Base-by-base conservation (phyloP, 1,140 invertebrate genomes). In the Drosophila baimaii region DNA sequence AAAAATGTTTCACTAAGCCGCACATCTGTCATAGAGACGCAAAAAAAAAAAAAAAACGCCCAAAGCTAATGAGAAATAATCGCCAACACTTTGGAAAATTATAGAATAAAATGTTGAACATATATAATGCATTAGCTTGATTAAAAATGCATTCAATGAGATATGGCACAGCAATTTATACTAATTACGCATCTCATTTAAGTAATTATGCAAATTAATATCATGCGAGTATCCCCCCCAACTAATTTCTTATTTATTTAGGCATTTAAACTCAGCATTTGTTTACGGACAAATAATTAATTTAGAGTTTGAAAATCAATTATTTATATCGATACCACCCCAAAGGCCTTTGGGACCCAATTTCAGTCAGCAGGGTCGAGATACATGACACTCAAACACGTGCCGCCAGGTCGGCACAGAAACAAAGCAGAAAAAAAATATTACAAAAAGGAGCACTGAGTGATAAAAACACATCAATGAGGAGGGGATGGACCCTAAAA, bases 121-220 rank as follows among this genome's bases (percentile, higher is more conserved):
- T 71, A 49, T 49, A 58, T 49, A 58, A 71, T 72, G 69, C 68
- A 71, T 72, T 71, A 49, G 66, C 68, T 39, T 71, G 33, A 72
- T 72, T 72, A 72, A 72, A 72, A 58, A 72, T 72, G 41, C 39
- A 70, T 58, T 39, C 52, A 58, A 47, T 57, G 64, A 25, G 41
- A 57, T 71, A 57, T 35, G 65, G 52, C 17, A 55, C n/a, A 39
- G 33, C 33, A 19, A 71, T 72, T 72, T 71, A 35, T 58, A 72
- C 66, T 70, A 72, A 72, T 72, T 72, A 71, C 69, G 69, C 69
- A 71, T 71, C 52, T 58, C 69, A 72, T 72, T 72, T 41, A 71
- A 72, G 66, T 72, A 58, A 72, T 72, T 72, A 72, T 72, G 69
- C 66, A 71, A 72, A 72, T 72, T 72, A 72, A 71, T 72, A 58